Evolutionary conservation across 2,113 vertebrate genomes (phyloP).

Genomic region (Brachypteracias leptosomus): DNA sequence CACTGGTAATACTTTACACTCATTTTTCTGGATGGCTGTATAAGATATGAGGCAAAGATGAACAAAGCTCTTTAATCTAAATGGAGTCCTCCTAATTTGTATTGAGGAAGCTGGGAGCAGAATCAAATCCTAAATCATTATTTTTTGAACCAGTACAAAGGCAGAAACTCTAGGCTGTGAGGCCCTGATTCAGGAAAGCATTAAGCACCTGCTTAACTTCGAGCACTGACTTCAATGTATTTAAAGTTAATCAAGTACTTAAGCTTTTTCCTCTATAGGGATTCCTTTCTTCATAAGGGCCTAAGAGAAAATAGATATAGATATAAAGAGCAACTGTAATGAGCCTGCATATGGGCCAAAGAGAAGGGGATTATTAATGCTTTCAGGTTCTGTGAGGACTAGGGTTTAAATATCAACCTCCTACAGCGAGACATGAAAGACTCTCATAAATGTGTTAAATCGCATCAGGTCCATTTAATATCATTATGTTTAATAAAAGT

Average conservation of each 20-base stretch:
- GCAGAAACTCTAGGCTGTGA: not conserved
- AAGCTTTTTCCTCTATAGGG: slow-evolving; percentile 58
- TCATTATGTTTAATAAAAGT: slow-evolving; percentile 59
- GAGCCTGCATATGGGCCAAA: slow-evolving; percentile 57
- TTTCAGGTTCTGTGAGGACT: slow-evolving; percentile 59
- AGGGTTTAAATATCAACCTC: slow-evolving; percentile 53
- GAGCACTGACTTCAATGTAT: slow-evolving; percentile 19
- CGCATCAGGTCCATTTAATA: slow-evolving; percentile 64
- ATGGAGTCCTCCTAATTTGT: not conserved
- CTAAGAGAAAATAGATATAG: slow-evolving; percentile 58
- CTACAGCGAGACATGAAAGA: slow-evolving; percentile 58
- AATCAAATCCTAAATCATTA: not conserved
- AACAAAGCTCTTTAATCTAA: not conserved
- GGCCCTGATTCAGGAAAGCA: not conserved
- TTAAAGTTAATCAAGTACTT: slow-evolving; percentile 63
- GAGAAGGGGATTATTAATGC: slow-evolving; percentile 64
- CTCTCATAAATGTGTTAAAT: slow-evolving; percentile 64
- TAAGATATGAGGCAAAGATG: not conserved
- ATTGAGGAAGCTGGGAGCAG: not conserved
- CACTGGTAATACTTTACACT: not conserved
- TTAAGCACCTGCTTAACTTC: slow-evolving; percentile 58
- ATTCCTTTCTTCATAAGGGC: slow-evolving; percentile 49
- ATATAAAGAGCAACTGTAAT: slow-evolving; percentile 59
- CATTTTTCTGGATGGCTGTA: not conserved
- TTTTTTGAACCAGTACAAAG: not conserved